A percentile compares a stretch with the other conserved stretches of the same genome.
Conservation (phyloP, 2,797 vertebrate species). For the Gouania willdenowi region DNA sequence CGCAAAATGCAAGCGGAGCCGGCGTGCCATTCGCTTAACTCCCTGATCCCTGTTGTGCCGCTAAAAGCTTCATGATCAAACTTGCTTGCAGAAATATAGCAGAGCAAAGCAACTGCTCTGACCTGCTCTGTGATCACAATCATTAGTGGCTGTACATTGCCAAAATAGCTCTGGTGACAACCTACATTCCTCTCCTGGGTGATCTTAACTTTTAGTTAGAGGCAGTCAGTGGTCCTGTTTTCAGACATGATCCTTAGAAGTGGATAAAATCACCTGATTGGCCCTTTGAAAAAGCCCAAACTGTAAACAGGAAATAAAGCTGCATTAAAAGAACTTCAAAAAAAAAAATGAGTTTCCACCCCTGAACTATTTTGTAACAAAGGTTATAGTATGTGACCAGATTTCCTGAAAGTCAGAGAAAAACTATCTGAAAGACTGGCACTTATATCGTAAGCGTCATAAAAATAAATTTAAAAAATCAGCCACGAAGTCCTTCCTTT, state of each 20-base stretch:
- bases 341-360: slow-evolving; percentile 53
- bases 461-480: slow-evolving; percentile 43
- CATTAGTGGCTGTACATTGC: slow-evolving; percentile 76
- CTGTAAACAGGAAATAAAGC: slow-evolving; percentile 56
- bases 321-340: slow-evolving; percentile 59
- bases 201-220: slow-evolving; percentile 71
- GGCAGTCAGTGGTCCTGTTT: slow-evolving; percentile 69
- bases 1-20: slow-evolving; percentile 90
- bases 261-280: slow-evolving; percentile 62
- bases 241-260: slow-evolving; percentile 72
- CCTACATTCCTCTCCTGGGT: slow-evolving; percentile 72
- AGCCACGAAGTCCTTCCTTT: slow-evolving; percentile 58
- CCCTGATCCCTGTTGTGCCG: slow-evolving; percentile 77
- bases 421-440: too few relatives aligned
- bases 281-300: slow-evolving; percentile 66
- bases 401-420: slow-evolving; percentile 57
- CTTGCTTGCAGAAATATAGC: slow-evolving; percentile 43
- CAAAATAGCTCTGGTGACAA: slow-evolving; percentile 81
- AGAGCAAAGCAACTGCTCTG: slow-evolving; percentile 76
- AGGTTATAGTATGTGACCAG: slow-evolving; percentile 57
- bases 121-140: slow-evolving; percentile 74
- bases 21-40: slow-evolving; percentile 89
- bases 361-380: slow-evolving; percentile 49
- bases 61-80: slow-evolving; percentile 72
- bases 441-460: too few relatives aligned